Conservation (phyloP, 2,888 invertebrate species). For the Tholera decimalis region DNA sequence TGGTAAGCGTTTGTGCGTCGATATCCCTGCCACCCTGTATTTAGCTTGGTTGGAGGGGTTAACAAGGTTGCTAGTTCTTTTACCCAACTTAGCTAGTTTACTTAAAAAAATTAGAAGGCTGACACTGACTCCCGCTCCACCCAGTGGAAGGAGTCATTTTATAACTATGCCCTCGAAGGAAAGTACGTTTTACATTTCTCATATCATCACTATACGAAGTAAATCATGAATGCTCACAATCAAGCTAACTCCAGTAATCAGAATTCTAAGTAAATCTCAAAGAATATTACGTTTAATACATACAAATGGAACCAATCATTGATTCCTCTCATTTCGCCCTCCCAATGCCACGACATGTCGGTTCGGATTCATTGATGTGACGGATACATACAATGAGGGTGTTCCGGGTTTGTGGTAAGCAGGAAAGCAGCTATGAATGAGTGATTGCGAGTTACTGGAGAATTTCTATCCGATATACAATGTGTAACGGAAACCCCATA, state of each 20-base stretch:
- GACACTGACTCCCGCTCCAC: no score
- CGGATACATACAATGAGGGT: slow-evolving; percentile 11
- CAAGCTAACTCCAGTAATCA: slow-evolving; percentile 22
- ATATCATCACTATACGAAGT: slow-evolving; percentile 1
- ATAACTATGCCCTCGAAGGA: no score
- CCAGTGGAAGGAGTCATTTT: no score
- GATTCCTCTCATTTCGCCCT: slow-evolving; percentile 14
- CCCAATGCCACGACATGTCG: background rate
- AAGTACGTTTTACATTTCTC: background rate
- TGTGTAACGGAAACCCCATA: no score
- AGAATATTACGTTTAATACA: slow-evolving; percentile 26
- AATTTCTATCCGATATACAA: no score
- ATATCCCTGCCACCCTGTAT: no score
- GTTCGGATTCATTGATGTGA: slow-evolving; percentile 6
- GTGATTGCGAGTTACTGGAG: slow-evolving; percentile 7
- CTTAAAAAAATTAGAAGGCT: no score
- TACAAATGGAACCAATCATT: slow-evolving; percentile 38
- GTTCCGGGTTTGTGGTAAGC: slow-evolving; percentile 4
- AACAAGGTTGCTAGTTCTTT: no score
- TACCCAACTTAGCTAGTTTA: no score
- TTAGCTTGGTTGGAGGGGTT: no score
- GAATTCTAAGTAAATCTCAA: slow-evolving; percentile 14
- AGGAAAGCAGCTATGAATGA: slow-evolving; percentile 5
- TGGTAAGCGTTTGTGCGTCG: no score
- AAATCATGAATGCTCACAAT: slow-evolving; percentile 35